phyloP scores from a whole-genome alignment of 2,113 vertebrate species.

The Amblyornis subalaris region DNA sequence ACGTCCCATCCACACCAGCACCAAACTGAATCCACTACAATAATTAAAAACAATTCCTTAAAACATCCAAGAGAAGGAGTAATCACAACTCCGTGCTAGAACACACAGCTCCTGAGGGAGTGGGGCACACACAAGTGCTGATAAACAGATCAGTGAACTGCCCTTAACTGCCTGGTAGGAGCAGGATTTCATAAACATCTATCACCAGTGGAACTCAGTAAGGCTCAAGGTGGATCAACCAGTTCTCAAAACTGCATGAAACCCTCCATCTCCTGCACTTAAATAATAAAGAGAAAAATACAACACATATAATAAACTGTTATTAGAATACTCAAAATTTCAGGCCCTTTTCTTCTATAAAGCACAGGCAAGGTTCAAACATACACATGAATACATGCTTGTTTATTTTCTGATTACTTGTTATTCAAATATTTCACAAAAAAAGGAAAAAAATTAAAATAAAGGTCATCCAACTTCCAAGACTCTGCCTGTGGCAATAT shows the following conservation, averaged over 20 bases:
- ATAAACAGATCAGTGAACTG: background rate
- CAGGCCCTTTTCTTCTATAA: background rate
- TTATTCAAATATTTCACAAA: background rate
- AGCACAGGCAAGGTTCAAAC: background rate
- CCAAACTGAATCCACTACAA: background rate
- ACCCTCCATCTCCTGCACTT: background rate
- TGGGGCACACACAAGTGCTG: accelerated
- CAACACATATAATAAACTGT: background rate
- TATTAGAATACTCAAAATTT: background rate
- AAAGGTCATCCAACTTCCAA: background rate
- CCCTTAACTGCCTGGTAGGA: background rate
- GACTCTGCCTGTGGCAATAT: background rate
- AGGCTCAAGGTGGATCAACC: background rate
- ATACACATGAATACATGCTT: background rate
- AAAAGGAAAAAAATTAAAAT: background rate
- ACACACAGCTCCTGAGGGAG: background rate
- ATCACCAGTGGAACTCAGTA: background rate
- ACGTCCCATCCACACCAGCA: background rate
- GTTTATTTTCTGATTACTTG: background rate
- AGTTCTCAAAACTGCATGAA: background rate
- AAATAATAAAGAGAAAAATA: background rate
- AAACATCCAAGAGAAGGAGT: background rate
- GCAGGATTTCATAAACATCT: background rate
- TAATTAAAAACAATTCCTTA: background rate
- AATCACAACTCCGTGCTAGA: background rate